A percentile compares a stretch with the other conserved stretches of the same genome.
Conservation (phyloP, 2,888 invertebrate genomes). For the Anodontia alba region DNA sequence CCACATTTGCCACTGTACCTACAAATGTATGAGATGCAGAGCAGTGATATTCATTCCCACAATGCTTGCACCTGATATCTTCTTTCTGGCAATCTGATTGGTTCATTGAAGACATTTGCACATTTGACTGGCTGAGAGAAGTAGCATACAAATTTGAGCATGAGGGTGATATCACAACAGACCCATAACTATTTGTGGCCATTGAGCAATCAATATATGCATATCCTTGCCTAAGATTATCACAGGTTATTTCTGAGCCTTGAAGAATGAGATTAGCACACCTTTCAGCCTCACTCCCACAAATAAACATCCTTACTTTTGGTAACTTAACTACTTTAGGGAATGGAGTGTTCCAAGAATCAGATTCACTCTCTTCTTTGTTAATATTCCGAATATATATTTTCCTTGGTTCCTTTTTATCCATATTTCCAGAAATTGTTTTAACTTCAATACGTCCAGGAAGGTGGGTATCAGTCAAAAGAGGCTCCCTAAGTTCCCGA, state of each 20-base stretch:
- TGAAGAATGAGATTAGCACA: conserved; percentile 57
- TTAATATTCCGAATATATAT: conserved; percentile 36
- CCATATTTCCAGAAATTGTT: conserved; percentile 18
- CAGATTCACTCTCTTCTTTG: conserved; percentile 18
- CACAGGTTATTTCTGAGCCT: conserved; percentile 41
- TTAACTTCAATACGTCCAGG: conserved; percentile 51
- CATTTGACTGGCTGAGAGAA: conserved; percentile 25
- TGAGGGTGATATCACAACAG: conserved; percentile 45
- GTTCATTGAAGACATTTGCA: conserved; percentile 17
- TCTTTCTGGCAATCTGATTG: conserved; percentile 26
- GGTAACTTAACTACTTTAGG: conserved; percentile 64
- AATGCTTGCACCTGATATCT: conserved; percentile 42
- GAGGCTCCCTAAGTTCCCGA: background rate
- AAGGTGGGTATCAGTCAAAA: conserved; percentile 41
- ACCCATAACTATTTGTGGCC: conserved; percentile 59
- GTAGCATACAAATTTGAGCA: conserved; percentile 49
- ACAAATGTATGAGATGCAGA: conserved; percentile 20
- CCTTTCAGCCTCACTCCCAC: conserved; percentile 68
- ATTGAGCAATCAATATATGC: conserved; percentile 59
- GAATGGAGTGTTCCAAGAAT: conserved; percentile 35
- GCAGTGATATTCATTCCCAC: conserved; percentile 44
- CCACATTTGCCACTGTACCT: conserved; percentile 62
- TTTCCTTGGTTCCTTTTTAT: conserved; percentile 36
- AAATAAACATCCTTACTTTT: conserved; percentile 70
- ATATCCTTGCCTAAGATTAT: conserved; percentile 45